Base-by-base conservation (phyloP, 2,888 invertebrate genomes). In the Stictocephala bisonia region DNA sequence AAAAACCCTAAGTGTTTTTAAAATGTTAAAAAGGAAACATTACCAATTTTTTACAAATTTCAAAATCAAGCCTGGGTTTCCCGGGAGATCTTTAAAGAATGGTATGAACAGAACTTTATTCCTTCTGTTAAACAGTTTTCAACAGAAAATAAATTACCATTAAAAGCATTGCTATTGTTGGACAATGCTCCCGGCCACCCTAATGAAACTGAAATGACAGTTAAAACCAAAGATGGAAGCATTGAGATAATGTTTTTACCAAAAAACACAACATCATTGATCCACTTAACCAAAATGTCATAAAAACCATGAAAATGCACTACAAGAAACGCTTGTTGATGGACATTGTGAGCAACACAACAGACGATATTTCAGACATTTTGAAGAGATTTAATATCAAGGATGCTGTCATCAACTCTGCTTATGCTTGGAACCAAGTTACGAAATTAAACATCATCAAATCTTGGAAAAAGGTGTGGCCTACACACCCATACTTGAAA, bases 381-480 rank as follows among this genome's bases (percentile, higher is more conserved):
- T 9, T 50, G 22, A 50, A 50, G 20, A 50, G 24, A 4, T 50
- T 50, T n/a, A 50, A 20, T 20, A 50, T 50, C 24, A 50, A 7
- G 24, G 50, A 50, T 50, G 50, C 50, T n/a, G 20, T 50, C 20
- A 50, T 50, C 9, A 18, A 50, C 24, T 20, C 50, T 9, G 50
- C 20, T 18, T 50, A 50, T 50, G 50, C 50, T 9, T 18, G 20
- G 50, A 24, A 18, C 24, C 50, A 50, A 50, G 50, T 50, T 50
- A 50, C 50, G 4, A 18, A 20, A 18, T n/a, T 22, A 9, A 50
- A 50, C 24, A 50, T 50, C 13, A 22, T 50, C 20, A 50, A 20
- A 50, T 50, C 50, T n/a, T 50, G 50, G 50, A 50, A 50, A 20
- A 50, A 50, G 3, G 15, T 50, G 7, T 50, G 50, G 50, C 50